Evolutionary conservation across 1,140 invertebrate genomes (phyloP).

Genomic region (Lordiphosa stackelbergi): DNA sequence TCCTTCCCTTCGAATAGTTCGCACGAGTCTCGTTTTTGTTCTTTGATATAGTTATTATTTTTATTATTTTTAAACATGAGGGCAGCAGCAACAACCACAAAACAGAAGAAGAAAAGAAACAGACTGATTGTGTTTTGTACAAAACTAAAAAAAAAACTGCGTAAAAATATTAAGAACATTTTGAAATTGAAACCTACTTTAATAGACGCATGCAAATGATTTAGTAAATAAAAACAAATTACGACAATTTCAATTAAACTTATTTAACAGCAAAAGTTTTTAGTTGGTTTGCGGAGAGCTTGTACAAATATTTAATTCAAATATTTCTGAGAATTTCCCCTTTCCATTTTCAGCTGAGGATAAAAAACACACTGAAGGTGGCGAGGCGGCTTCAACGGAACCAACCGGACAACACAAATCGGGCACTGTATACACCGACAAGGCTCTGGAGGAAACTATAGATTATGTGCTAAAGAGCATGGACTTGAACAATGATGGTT

Average conservation of each 20-base stretch:
- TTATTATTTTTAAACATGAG: conserved; percentile 48
- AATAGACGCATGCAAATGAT: conserved; percentile 47
- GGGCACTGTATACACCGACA: conserved; percentile 78
- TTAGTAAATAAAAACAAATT: conserved; percentile 46
- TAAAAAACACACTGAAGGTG: conserved; percentile 28
- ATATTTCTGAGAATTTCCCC: neutral
- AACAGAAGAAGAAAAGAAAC: conserved; percentile 18
- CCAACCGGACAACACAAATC: conserved; percentile 27
- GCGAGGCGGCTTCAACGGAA: conserved; percentile 6
- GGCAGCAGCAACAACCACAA: conserved; percentile 35
- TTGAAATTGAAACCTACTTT: conserved; percentile 42
- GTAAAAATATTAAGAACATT: conserved; percentile 25
- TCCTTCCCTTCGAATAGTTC: conserved; percentile 40
- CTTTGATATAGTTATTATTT: conserved; percentile 45
- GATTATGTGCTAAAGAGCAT: conserved; percentile 84
- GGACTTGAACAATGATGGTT: conserved; percentile 88
- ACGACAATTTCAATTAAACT: conserved; percentile 6
- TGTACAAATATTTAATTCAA: neutral
- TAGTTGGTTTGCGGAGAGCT: conserved; percentile 7
- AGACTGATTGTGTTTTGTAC: conserved; percentile 72
- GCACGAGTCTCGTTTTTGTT: conserved; percentile 49
- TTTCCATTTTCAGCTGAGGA: conserved; percentile 49
- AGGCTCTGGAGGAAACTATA: conserved; percentile 82
- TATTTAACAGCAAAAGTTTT: neutral
- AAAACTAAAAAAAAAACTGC: conserved; percentile 42